Evolutionary conservation across 2,888 invertebrate genomes (phyloP).

Genomic region (Scaptomyza cyrtandrae): DNA sequence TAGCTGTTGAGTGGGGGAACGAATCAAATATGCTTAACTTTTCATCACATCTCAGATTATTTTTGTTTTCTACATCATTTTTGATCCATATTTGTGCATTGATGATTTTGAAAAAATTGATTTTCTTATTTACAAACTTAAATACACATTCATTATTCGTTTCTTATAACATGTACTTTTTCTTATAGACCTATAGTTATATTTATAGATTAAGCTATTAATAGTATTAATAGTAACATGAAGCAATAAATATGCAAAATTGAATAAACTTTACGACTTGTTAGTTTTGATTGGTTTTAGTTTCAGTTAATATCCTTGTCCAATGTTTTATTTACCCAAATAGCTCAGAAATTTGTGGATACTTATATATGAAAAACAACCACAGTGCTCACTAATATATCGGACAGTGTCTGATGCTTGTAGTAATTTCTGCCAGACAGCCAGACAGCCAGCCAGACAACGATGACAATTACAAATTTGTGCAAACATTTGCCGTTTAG

Average conservation of each 20-base stretch:
- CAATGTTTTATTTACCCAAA: background rate
- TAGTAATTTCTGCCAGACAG: conserved; percentile 14
- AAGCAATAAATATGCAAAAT: background rate
- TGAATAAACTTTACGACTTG: background rate
- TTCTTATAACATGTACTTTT: too few relatives aligned
- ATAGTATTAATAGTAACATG: too few relatives aligned
- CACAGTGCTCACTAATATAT: conserved; percentile 27
- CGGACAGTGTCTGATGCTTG: conserved; percentile 8
- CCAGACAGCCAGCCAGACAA: conserved; percentile 37
- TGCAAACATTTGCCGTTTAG: conserved; percentile 49
- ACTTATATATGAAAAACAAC: conserved; percentile 17
- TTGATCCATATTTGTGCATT: background rate
- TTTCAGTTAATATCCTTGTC: background rate
- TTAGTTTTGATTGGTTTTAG: background rate
- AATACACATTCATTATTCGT: too few relatives aligned
- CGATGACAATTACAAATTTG: conserved; percentile 71
- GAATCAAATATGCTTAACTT: conserved; percentile 16
- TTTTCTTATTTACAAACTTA: too few relatives aligned
- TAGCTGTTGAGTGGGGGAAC: conserved; percentile 8
- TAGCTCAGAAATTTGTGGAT: background rate
- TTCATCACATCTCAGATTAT: conserved; percentile 1
- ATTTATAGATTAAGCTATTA: too few relatives aligned
- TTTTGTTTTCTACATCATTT: background rate
- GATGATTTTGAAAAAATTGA: too few relatives aligned
- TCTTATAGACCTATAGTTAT: too few relatives aligned